Conservation (phyloP, 2,797 vertebrate genomes). For the Rachycentron canadum region DNA sequence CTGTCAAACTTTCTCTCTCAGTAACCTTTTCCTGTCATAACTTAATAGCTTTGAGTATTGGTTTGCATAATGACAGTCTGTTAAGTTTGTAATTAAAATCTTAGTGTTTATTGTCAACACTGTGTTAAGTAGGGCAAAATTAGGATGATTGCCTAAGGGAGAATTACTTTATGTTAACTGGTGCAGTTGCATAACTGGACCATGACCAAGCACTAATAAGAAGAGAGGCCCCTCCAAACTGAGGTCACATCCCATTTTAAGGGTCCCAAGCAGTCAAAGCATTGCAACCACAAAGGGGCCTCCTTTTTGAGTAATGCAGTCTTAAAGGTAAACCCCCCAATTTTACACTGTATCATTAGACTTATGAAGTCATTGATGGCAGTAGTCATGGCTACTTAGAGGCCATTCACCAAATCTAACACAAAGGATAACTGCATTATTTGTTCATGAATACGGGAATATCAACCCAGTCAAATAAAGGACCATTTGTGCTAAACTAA, state of each 20-base stretch:
- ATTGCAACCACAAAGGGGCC: slow-evolving; percentile 28
- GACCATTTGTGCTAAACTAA: slow-evolving; percentile 71
- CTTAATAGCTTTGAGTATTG: slow-evolving; percentile 17
- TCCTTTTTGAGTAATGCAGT: slow-evolving; percentile 23
- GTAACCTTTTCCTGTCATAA: slow-evolving; percentile 16
- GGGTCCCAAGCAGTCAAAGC: slow-evolving; percentile 32
- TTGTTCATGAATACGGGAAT: slow-evolving; percentile 66
- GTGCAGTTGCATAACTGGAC: slow-evolving; percentile 44
- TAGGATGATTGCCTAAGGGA: not conserved
- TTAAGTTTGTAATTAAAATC: slow-evolving; percentile 15
- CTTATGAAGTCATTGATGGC: slow-evolving; percentile 52
- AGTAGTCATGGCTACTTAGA: slow-evolving; percentile 34
- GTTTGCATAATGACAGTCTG: slow-evolving; percentile 11
- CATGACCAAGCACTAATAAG: slow-evolving; percentile 24
- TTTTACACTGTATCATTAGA: slow-evolving; percentile 51
- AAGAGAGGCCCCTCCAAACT: slow-evolving; percentile 22
- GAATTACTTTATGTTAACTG: slow-evolving; percentile 43
- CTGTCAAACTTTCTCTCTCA: slow-evolving; percentile 12
- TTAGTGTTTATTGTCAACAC: slow-evolving; percentile 46
- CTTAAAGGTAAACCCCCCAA: slow-evolving; percentile 20
- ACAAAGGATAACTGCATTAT: slow-evolving; percentile 60
- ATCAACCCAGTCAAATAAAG: slow-evolving; percentile 55
- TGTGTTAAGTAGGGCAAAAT: slow-evolving; percentile 5
- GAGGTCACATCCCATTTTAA: slow-evolving; percentile 25
- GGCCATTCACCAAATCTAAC: slow-evolving; percentile 41